phyloP scores from a whole-genome alignment of 1,140 invertebrate species.

The Arion vulgaris region DNA sequence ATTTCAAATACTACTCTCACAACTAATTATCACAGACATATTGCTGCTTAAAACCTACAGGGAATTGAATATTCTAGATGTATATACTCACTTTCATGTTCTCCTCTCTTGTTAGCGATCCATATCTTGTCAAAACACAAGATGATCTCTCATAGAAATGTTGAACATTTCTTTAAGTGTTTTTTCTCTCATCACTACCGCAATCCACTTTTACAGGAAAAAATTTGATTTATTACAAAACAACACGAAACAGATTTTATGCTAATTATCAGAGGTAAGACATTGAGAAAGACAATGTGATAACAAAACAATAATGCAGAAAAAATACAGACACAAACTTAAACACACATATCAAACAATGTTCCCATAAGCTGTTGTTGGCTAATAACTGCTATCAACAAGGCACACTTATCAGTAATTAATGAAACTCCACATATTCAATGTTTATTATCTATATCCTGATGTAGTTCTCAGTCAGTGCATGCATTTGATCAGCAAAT shows the following conservation, averaged over 20 bases:
- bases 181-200: too few species aligned
- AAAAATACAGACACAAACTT: background rate
- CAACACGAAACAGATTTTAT: background rate
- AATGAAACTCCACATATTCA: background rate
- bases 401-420: background rate
- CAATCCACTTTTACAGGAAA: background rate
- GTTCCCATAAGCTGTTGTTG: background rate
- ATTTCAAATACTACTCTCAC: too few species aligned
- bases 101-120: background rate
- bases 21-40: too few species aligned
- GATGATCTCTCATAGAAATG: background rate
- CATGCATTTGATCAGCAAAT: background rate
- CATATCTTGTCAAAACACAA: background rate
- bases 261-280: conserved; percentile 6
- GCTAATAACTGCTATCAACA: conserved; percentile 7
- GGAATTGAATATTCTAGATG: background rate
- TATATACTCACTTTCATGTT: background rate
- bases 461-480: background rate
- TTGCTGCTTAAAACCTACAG: too few species aligned
- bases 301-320: background rate
- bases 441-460: background rate
- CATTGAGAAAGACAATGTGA: conserved; percentile 9
- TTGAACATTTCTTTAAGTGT: background rate
- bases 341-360: background rate
- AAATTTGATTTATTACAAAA: background rate